These are phyloP conservation scores for Drosophila carrolli DNA, from an alignment of 1,140 invertebrate genomes.

Conservation along the genomic window DNA sequence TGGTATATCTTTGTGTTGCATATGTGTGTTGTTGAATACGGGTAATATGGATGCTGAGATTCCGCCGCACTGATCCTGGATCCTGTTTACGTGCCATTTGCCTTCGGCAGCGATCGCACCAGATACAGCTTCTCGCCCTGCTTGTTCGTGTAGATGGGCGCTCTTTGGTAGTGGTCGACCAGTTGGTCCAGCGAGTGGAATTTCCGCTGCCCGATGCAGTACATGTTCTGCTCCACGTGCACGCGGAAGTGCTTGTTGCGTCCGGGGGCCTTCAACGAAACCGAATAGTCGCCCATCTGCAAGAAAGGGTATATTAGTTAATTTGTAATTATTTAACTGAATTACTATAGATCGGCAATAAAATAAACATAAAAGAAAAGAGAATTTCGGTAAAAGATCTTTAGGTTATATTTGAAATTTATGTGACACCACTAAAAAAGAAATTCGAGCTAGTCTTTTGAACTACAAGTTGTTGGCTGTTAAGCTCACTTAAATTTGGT, in stretches of 20 bases:
- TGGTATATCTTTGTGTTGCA: constrained; percentile 56
- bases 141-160: constrained; percentile 99
- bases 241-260: constrained; percentile 99
- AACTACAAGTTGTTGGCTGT: too few species aligned
- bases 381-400: too few species aligned
- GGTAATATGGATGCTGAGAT: constrained; percentile 58
- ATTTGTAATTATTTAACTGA: background rate
- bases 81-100: constrained; percentile 85
- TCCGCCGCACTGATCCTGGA: background rate
- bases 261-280: constrained; percentile 98
- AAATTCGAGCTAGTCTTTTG: too few species aligned
- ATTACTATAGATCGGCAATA: background rate
- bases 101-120: constrained; percentile 93
- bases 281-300: constrained; percentile 98
- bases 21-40: constrained; percentile 65
- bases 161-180: constrained; percentile 99
- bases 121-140: constrained; percentile 97
- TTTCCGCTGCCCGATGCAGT: constrained; percentile 98
- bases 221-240: constrained; percentile 96
- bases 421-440: too few species aligned
- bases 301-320: constrained; percentile 54
- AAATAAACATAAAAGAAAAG: too few species aligned
- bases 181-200: constrained; percentile 98
- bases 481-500: too few species aligned
- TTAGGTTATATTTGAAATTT: too few species aligned